Base-by-base conservation (phyloP, 92 coral and sea anemone species). In the Porites cylindrica region DNA sequence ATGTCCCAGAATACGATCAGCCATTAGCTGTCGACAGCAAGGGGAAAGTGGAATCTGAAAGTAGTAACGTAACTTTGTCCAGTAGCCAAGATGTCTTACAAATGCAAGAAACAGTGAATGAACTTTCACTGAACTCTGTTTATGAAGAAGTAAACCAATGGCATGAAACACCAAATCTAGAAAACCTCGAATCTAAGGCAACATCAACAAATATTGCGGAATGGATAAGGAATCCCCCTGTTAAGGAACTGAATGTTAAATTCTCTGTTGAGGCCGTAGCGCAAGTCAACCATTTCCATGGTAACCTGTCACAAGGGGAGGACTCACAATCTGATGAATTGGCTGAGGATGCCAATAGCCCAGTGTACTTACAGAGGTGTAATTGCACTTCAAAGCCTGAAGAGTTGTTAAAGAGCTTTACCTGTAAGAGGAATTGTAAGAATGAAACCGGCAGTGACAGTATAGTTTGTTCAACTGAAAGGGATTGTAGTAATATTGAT, bases 1-100 rank as follows among this genome's bases (percentile, higher is more conserved):
- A 92, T 38, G 90, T 92, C 11, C 95, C 95, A 50, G 78, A 75
- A 65, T 92, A 92, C 78, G 95, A 92, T 66, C 75, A 85, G 53
- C 90, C 93, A 19, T 29, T 68, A 1, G 73, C 61, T 21, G 24
- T 7, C 64, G 88, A 58, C 52, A 0, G 47, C 78, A 53, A 62
- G 72, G 81, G 78, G 10, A 38, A 10, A 51, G 63, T 52, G 53
- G 90, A 64, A 10, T 24, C 51, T 1, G 76, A 89, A 9, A 62
- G 50, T 54, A 52, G 72, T 13, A 23, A 81, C 10, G 32, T n/a
- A 53, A 20, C 53, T 47, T 53, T 82, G 51, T 65, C 14, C 10
- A 8, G 11, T 64, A 66, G 19, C 43, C 13, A 10, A 6, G 72
- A 21, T 7, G 1, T 50, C 50, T 64, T n/a, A 51, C 12, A 43